phyloP scores from a whole-genome alignment of 2,113 vertebrate genomes.

The Odontophorus gujanensis region DNA sequence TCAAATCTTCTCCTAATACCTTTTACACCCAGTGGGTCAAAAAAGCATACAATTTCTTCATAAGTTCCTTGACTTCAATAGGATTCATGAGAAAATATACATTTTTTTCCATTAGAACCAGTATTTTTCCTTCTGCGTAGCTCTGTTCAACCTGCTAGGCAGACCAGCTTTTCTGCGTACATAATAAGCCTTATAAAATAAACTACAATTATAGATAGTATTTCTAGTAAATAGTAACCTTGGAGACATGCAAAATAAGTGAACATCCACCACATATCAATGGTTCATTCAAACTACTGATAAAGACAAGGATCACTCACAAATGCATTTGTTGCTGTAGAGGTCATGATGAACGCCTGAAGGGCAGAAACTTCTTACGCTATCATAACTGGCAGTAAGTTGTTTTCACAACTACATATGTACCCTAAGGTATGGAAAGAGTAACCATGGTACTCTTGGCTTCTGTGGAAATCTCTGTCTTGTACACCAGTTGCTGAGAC shows the following conservation, averaged over 20 bases:
- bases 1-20: neutral
- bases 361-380: neutral
- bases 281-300: neutral
- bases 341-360: neutral
- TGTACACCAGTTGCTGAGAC: neutral
- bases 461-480: neutral
- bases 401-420: neutral
- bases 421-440: neutral
- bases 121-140: neutral
- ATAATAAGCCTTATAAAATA: neutral
- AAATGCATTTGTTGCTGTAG: neutral
- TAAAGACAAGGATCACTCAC: neutral
- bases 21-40: neutral
- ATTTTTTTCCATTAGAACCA: neutral
- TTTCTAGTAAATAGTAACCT: neutral
- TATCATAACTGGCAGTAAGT: neutral
- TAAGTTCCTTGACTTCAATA: neutral
- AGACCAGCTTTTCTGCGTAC: neutral
- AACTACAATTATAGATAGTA: neutral
- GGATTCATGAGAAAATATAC: neutral
- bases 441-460: neutral
- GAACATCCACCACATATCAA: neutral
- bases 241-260: neutral
- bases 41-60: neutral
- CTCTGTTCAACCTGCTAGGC: neutral